Base-by-base conservation (phyloP, 2,113 vertebrate species). In the Phyllostomus hastatus region DNA sequence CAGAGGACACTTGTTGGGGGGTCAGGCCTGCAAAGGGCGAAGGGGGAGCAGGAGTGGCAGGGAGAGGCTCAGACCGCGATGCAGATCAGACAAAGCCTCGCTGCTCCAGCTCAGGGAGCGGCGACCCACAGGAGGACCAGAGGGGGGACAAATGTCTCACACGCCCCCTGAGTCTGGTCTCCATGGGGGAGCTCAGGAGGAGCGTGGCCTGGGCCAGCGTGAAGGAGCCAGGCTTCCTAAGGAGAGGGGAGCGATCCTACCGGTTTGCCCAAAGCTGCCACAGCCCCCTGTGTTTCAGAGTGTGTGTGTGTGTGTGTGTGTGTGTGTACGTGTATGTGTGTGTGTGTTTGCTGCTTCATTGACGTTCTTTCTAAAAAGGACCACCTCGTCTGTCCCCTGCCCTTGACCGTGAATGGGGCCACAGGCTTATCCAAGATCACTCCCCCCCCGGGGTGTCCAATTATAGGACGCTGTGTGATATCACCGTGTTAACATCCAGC, bases 91-190 rank as follows among this genome's bases (percentile, higher is more conserved):
- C 64, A 1, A 0, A 15, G 22, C 12, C 59, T 81, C 11, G 0
- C 8, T 4, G 17, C 57, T 15, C 59, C 35, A 12, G 54, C 10
- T 8, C 48, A 0, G 46, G 46, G 31, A 33, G 31, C 9, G 43
- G 17, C 26, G 2, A 43, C 33, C 10, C 5, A 0, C 8, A 3
- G 31, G 54, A 67, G 43, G 43, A 5, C 16, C 10, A 0, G 10
- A 15, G 11, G 0, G 9, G 17, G 17, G 2, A 1, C 38, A 28
- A 12, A 4, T 1, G 43, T 24, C 24, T 7, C 7, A 7, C 6
- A 2, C 12, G 15, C 3, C 50, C 22, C 2, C 50, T 0, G 22
- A 59, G n/a, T 2, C 9, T 31, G 2, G 16, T 10, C 66, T 4
- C 54, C 0, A 17, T 28, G 14, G 38, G 33, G 20, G 17, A 38